These are phyloP conservation scores for Pseudomyrmex sp. DNA, from an alignment of 1,140 invertebrate species.

Conservation along the genomic window DNA sequence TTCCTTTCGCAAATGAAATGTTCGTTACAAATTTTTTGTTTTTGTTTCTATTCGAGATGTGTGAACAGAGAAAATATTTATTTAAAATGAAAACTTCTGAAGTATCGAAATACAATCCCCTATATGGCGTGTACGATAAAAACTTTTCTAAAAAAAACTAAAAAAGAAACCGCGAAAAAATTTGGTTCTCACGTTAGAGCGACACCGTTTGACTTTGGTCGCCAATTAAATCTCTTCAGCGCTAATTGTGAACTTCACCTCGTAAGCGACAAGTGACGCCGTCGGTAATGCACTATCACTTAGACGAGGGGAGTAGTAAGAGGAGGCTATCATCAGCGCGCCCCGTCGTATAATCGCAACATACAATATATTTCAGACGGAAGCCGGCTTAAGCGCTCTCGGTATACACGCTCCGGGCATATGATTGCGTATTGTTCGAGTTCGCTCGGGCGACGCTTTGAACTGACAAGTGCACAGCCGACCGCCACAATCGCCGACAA, in stretches of 20 bases:
- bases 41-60: not conserved
- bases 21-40: not conserved
- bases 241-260: not conserved
- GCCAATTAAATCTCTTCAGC: slow-evolving; percentile 30
- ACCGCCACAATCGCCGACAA: slow-evolving; percentile 51
- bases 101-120: too few species aligned
- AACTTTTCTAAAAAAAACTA: too few species aligned
- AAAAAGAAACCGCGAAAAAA: not conserved
- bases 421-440: slow-evolving; percentile 36
- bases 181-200: not conserved
- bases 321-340: not conserved
- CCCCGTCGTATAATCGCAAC: slow-evolving; percentile 23
- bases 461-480: slow-evolving; percentile 64
- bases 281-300: slow-evolving; percentile 4
- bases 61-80: not conserved
- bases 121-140: too few species aligned
- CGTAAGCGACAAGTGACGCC: not conserved
- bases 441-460: slow-evolving; percentile 53
- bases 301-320: not conserved
- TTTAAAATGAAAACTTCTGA: too few species aligned
- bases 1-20: not conserved
- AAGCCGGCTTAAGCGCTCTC: not conserved
- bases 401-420: not conserved
- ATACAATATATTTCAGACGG: slow-evolving; percentile 50
- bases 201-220: not conserved